Conservation (phyloP, 1,140 invertebrate genomes). For the Popillia japonica region DNA sequence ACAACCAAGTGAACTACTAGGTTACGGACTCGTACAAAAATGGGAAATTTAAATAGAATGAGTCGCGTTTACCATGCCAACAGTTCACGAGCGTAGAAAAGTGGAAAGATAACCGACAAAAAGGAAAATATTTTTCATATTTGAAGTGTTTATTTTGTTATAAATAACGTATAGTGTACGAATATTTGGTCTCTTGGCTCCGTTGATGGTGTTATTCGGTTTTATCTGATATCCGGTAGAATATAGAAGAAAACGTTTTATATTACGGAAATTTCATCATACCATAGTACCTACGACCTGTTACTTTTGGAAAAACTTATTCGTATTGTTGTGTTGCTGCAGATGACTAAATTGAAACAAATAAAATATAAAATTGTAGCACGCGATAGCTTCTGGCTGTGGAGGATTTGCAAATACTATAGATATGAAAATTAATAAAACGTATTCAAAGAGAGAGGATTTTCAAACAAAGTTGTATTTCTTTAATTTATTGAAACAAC, state of each 20-base stretch:
- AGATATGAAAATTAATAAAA: no score
- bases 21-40: not conserved
- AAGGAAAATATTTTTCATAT: conserved; percentile 35
- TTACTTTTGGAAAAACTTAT: no score
- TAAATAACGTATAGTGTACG: not conserved
- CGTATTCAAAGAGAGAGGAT: no score
- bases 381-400: no score
- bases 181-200: not conserved
- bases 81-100: not conserved
- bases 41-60: not conserved
- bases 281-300: no score
- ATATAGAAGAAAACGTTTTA: not conserved
- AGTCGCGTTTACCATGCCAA: not conserved
- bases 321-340: no score
- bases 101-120: conserved; percentile 24
- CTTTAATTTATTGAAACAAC: no score
- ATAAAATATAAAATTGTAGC: no score
- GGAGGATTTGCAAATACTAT: no score
- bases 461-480: no score
- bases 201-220: not conserved
- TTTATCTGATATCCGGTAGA: not conserved
- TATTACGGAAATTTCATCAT: not conserved
- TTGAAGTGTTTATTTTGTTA: conserved; percentile 32
- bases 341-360: no score
- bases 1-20: not conserved